Conservation (phyloP, 2,113 vertebrate genomes). For the Nesoenas mayeri region DNA sequence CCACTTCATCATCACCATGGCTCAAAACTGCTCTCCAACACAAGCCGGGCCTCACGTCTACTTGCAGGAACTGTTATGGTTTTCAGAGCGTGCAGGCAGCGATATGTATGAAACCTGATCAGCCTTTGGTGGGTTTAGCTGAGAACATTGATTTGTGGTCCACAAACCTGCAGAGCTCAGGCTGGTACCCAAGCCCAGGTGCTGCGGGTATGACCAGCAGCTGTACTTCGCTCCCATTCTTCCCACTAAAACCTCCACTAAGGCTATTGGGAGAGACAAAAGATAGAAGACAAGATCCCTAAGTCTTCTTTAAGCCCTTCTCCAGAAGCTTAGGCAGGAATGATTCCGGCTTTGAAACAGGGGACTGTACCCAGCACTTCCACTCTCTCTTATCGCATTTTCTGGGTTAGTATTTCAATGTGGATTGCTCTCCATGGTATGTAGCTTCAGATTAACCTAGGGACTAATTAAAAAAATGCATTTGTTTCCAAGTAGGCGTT, state of each 20-base stretch:
- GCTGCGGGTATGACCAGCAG: neutral
- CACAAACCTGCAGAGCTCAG: neutral
- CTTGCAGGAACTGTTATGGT: neutral
- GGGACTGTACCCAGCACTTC: no score
- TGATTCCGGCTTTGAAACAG: neutral
- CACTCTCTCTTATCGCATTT: neutral
- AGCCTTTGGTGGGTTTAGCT: neutral
- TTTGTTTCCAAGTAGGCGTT: neutral
- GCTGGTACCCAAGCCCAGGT: neutral
- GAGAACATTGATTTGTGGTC: neutral
- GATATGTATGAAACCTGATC: rapidly evolving
- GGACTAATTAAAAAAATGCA: neutral
- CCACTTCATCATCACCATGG: neutral
- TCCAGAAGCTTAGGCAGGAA: neutral
- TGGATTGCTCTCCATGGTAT: neutral
- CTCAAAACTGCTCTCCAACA: neutral
- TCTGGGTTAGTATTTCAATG: neutral
- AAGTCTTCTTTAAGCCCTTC: neutral
- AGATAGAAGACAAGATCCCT: neutral
- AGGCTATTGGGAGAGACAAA: neutral
- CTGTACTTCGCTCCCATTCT: neutral
- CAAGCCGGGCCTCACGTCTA: rapidly evolving
- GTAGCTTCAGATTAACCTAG: neutral
- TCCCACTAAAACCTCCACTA: neutral
- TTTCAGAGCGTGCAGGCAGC: rapidly evolving